Conservation (phyloP, 2,888 invertebrate genomes). For the Plemyria rubiginata region DNA sequence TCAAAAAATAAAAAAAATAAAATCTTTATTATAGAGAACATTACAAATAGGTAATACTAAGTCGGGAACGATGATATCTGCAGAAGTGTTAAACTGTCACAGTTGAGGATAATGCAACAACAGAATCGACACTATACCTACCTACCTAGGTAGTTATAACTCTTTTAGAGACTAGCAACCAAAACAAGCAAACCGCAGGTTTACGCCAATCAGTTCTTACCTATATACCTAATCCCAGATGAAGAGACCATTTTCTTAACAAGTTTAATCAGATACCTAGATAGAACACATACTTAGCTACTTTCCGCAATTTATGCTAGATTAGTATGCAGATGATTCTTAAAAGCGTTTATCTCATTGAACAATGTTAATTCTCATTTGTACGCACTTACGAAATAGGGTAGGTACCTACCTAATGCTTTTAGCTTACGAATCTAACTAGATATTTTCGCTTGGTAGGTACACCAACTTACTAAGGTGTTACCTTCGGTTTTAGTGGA, state of each 20-base stretch:
- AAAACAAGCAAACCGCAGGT: too few relatives aligned
- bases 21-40: too few relatives aligned
- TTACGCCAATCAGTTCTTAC: neutral
- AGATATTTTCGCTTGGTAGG: conserved; percentile 52
- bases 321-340: conserved; percentile 48
- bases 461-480: neutral
- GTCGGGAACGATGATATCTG: too few relatives aligned
- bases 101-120: too few relatives aligned
- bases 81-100: too few relatives aligned
- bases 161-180: too few relatives aligned
- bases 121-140: too few relatives aligned
- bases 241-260: conserved; percentile 37
- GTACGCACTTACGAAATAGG: conserved; percentile 58
- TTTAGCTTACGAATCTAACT: conserved; percentile 57
- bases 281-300: conserved; percentile 3
- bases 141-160: neutral
- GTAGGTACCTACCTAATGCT: too few relatives aligned
- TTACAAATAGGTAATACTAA: too few relatives aligned
- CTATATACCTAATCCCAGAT: conserved; percentile 39
- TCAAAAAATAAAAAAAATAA: too few relatives aligned
- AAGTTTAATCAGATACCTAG: conserved; percentile 40
- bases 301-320: conserved; percentile 43
- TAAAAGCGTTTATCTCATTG: conserved; percentile 54
- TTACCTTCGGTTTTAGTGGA: conserved; percentile 36
- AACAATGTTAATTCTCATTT: conserved; percentile 65